These are phyloP conservation scores for Cochlearius cochlearius DNA, from an alignment of 2,113 vertebrate genomes.

Conservation along the genomic window DNA sequence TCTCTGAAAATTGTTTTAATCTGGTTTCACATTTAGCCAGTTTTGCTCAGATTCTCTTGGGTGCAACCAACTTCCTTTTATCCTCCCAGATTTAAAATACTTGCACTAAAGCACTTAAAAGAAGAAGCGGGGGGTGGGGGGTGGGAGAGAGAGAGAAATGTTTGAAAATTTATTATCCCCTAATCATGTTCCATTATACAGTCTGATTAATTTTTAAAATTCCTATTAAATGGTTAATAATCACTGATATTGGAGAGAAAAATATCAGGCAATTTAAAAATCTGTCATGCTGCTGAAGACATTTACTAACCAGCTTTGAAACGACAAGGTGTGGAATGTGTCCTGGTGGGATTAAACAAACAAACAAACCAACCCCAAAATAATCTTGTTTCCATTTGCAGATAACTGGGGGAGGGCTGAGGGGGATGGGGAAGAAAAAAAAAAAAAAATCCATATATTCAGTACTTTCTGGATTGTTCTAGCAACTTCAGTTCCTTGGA, in stretches of 20 bases:
- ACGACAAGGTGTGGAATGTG: background rate
- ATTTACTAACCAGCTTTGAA: background rate
- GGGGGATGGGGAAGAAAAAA: background rate
- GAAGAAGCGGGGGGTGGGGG: background rate
- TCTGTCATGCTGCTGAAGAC: background rate
- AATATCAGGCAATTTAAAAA: background rate
- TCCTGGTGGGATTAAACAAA: background rate
- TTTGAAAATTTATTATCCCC: background rate
- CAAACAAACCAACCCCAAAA: background rate
- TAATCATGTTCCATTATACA: background rate
- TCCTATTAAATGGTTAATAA: background rate
- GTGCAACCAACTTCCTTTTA: background rate
- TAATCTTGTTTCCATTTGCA: background rate
- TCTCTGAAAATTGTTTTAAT: background rate
- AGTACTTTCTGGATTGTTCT: background rate
- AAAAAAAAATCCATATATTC: background rate
- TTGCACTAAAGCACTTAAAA: background rate
- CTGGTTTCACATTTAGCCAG: background rate
- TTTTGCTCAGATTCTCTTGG: background rate
- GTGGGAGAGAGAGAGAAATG: rapidly evolving
- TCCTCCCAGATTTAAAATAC: background rate
- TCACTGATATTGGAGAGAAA: background rate
- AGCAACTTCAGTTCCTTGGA: background rate
- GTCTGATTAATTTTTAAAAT: background rate
- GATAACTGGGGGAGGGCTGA: background rate